A percentile compares a stretch with the other conserved stretches of the same genome.
phyloP scores from a whole-genome alignment of 2,113 vertebrate species.

The Apodemus speciosus region DNA sequence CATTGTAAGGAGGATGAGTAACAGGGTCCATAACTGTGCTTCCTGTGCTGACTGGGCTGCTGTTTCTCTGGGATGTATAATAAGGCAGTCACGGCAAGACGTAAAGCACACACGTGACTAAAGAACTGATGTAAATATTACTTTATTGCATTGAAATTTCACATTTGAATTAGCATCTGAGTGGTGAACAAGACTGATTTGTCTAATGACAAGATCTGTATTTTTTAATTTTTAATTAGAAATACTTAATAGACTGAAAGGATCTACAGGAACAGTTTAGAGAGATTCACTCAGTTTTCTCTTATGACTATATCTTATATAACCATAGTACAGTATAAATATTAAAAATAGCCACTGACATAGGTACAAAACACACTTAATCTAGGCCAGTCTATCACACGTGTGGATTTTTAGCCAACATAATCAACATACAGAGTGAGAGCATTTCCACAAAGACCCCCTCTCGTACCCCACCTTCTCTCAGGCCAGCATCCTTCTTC shows the following conservation, averaged over 20 bases:
- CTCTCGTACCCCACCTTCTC: no score
- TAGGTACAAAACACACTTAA: not conserved
- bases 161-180: not conserved
- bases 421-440: not conserved
- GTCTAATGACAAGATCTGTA: not conserved
- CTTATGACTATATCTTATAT: not conserved
- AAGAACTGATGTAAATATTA: not conserved
- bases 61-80: not conserved
- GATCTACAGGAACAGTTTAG: slow-evolving; percentile 1
- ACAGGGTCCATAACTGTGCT: fast-evolving
- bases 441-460: not conserved
- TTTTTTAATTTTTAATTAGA: slow-evolving; percentile 13
- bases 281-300: not conserved
- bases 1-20: not conserved
- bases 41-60: not conserved
- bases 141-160: not conserved
- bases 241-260: not conserved
- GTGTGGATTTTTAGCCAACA: not conserved
- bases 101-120: not conserved
- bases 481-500: not conserved
- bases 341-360: not conserved
- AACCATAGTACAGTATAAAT: not conserved
- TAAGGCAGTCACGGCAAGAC: not conserved
- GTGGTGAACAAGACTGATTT: not conserved
- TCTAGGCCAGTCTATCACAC: not conserved